Percentiles rank a stretch among this genome's conserved stretches.
Evolutionary conservation across 2,113 vertebrate genomes (phyloP).

Genomic region (Scytalopus superciliaris): DNA sequence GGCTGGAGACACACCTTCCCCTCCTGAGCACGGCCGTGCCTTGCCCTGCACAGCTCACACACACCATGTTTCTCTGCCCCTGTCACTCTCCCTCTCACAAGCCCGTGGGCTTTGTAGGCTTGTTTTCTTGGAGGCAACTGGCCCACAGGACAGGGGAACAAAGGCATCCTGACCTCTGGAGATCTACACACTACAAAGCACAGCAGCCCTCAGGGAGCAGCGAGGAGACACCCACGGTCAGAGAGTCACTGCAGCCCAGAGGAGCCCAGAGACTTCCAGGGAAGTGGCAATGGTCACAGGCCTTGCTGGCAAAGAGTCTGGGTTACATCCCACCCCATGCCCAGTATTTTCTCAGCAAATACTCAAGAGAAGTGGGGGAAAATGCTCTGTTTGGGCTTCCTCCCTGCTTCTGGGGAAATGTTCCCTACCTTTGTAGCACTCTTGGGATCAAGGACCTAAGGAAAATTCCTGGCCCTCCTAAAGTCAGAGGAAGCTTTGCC

Average conservation of each 20-base stretch:
- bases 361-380: neutral
- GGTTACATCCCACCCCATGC: neutral
- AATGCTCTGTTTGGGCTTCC: neutral
- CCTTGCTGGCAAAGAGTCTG: neutral
- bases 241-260: neutral
- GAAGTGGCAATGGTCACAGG: neutral
- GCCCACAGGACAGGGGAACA: accelerated
- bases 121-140: neutral
- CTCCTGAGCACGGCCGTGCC: neutral
- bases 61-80: neutral
- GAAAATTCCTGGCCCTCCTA: neutral
- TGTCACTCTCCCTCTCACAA: neutral
- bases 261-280: neutral
- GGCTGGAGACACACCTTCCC: neutral
- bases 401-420: neutral
- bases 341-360: neutral
- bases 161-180: neutral
- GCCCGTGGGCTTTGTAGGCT: neutral
- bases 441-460: neutral
- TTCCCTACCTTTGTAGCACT: neutral
- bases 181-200: accelerated
- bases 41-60: neutral
- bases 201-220: neutral
- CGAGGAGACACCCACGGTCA: neutral
- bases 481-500: neutral